Conservation (phyloP, 2,797 vertebrate species). For the Acridotheres tristis region DNA sequence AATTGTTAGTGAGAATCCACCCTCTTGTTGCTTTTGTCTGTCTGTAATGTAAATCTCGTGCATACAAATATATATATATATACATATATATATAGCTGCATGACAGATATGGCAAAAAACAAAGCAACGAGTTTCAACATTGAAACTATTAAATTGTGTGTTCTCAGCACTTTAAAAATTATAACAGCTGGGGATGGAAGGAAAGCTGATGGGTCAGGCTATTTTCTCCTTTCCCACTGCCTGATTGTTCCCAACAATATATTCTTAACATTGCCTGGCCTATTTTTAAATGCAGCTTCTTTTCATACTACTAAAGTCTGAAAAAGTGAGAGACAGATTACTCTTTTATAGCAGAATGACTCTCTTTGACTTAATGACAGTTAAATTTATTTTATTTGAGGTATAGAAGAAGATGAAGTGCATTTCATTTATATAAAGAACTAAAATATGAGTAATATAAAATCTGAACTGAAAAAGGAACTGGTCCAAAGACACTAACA, state of each 20-base stretch:
- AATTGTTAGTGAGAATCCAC: neutral
- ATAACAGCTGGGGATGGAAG: neutral
- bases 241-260: neutral
- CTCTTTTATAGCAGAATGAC: neutral
- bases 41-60: neutral
- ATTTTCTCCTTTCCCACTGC: neutral
- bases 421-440: conserved; percentile 17
- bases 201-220: neutral
- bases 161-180: neutral
- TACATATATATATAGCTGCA: neutral
- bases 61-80: neutral
- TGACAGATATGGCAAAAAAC: neutral
- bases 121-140: neutral
- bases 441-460: neutral
- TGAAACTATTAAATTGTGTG: neutral
- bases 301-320: neutral
- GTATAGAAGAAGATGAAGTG: neutral
- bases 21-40: neutral
- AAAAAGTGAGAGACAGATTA: neutral
- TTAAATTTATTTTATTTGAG: conserved; percentile 6
- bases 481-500: neutral
- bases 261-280: neutral
- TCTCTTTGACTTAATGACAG: neutral
- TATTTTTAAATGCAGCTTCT: neutral
- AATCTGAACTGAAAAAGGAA: neutral